Base-by-base conservation (phyloP, 2,888 invertebrate species). In the Pinctada fucata region DNA sequence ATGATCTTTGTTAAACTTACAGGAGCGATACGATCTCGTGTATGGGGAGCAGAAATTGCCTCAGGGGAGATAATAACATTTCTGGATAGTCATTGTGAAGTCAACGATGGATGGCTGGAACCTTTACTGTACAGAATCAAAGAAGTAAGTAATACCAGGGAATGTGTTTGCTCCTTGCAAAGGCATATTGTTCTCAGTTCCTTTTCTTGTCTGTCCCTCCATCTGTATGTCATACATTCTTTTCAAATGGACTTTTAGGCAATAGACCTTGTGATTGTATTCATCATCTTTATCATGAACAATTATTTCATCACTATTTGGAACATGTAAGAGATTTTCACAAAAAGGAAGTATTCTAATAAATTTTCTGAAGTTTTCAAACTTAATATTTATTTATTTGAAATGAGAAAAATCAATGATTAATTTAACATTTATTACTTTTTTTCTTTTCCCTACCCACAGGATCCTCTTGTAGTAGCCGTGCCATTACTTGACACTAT, bases 51-150 rank as follows among this genome's bases (percentile, higher is more conserved):
- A 1, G 83, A 72, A 90, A 91, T 82, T 92, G 93, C 94, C 84
- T 80, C 78, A 63, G 85, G 85, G 3, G 81, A 84, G 31, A 83
- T 89, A 1, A 64, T 90, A 31, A 86, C 86, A 6, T 88, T 90
- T 78, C 69, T 90, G n/a, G 85, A 85, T 69, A 83, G 85, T 49
- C 84, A 86, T 49, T 86, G 88, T 80, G 89, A 90, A 76, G 88
- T 89, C 47, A 89, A 88, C 80, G 72, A 79, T 13, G 87, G 87
- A 5, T 90, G 90, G 90, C 79, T 94, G 80, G 92, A 93, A 83
- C 93, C 94, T 16, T 87, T 94, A 72, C 86, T 94, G 80, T 89
- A 91, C 65, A 80, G 88, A 47, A 82, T 92, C 2, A 90, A 91
- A 6, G 78, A 88, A 76, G 71, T 48, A 10, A 50, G 58, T 58